Percentiles rank a stretch among this genome's conserved stretches.
These are phyloP conservation scores for Bradypodion ventrale DNA, from an alignment of 2,797 vertebrate genomes.

Conservation along the genomic window DNA sequence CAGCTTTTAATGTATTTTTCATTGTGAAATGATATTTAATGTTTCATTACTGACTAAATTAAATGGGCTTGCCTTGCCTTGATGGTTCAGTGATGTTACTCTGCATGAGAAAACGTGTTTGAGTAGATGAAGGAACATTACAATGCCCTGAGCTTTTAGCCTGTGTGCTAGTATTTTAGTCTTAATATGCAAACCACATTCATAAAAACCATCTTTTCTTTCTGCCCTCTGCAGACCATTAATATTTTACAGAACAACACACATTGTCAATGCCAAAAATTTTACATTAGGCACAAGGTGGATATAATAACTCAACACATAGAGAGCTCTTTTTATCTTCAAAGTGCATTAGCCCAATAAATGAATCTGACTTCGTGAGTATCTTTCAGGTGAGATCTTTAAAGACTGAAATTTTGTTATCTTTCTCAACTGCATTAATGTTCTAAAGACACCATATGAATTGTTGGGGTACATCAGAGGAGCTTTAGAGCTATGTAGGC, in stretches of 20 bases:
- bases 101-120: constrained; percentile 43
- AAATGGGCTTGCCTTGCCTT: constrained; percentile 44
- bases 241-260: constrained; percentile 57
- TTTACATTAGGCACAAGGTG: constrained; percentile 11
- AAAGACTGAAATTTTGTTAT: constrained; percentile 3
- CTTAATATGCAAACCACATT: constrained; percentile 35
- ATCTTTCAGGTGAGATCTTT: not conserved
- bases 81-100: constrained; percentile 49
- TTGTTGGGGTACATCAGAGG: not conserved
- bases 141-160: constrained; percentile 46
- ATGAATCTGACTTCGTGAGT: constrained; percentile 37
- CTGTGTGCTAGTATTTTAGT: not conserved
- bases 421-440: constrained; percentile 11
- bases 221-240: constrained; percentile 39
- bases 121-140: constrained; percentile 16
- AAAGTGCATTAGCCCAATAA: constrained; percentile 25
- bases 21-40: constrained; percentile 53
- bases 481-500: not conserved
- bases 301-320: constrained; percentile 12
- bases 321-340: constrained; percentile 23
- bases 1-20: constrained; percentile 44
- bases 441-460: not conserved
- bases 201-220: constrained; percentile 35
- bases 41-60: constrained; percentile 54
- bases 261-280: constrained; percentile 45